phyloP scores from a whole-genome alignment of 2,888 invertebrate genomes.

The Ennomos erosarius region DNA sequence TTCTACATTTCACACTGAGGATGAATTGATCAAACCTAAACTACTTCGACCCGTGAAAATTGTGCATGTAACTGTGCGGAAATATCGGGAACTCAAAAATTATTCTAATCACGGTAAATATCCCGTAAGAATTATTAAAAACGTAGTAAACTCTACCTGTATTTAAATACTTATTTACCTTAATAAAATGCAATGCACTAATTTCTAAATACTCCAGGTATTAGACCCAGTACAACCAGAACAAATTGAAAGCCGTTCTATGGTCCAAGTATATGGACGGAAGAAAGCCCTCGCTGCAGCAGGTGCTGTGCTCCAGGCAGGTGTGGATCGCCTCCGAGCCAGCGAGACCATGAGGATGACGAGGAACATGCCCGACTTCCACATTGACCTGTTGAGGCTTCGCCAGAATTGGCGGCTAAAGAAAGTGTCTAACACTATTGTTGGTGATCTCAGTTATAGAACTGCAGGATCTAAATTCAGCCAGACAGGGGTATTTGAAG shows the following conservation, averaged over 20 bases:
- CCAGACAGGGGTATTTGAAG: conserved; percentile 87
- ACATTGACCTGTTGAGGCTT: conserved; percentile 94
- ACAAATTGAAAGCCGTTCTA: conserved; percentile 91
- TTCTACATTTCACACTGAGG: too few species aligned
- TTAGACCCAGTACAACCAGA: conserved; percentile 96
- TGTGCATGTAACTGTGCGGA: too few species aligned
- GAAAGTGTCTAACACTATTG: conserved; percentile 97
- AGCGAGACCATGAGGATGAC: conserved; percentile 91
- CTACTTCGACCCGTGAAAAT: too few species aligned
- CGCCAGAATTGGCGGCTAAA: conserved; percentile 98
- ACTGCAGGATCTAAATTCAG: conserved; percentile 98
- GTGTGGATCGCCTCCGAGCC: conserved; percentile 94
- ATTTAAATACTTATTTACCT: background rate
- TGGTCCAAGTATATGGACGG: conserved; percentile 95
- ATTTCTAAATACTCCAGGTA: conserved; percentile 58
- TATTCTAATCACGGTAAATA: too few species aligned
- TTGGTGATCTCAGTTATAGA: conserved; percentile 97
- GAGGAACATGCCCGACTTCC: conserved; percentile 94
- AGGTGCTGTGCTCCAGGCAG: conserved; percentile 92
- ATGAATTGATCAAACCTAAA: too few species aligned
- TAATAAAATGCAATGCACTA: too few species aligned
- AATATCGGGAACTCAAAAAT: too few species aligned
- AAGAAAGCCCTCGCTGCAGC: conserved; percentile 96
- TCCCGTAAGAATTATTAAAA: too few species aligned
- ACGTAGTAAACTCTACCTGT: background rate